phyloP scores from a whole-genome alignment of 35 echinoderm and acorn worm species.

The Eucidaris tribuloides region DNA sequence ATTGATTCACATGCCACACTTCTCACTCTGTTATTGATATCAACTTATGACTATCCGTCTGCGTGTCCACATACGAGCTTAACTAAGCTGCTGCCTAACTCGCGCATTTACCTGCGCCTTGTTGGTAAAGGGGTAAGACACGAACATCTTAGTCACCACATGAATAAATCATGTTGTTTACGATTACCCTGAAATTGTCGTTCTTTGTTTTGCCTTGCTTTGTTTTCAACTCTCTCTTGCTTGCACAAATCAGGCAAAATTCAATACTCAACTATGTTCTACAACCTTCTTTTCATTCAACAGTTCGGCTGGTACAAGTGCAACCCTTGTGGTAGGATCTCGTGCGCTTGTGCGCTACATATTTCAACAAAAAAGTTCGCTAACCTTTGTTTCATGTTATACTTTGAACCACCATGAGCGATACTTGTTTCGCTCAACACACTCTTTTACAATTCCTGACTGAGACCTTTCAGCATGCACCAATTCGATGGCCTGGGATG shows the following conservation, averaged over 20 bases:
- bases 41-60: not conserved
- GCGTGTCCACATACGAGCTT: not conserved
- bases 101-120: not conserved
- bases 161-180: not conserved
- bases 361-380: slow-evolving; percentile 37
- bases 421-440: slow-evolving; percentile 50
- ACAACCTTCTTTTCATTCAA: slow-evolving; percentile 38
- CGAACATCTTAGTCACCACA: not conserved
- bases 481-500: slow-evolving; percentile 10
- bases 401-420: too few relatives aligned
- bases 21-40: not conserved
- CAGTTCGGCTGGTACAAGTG: slow-evolving; percentile 55
- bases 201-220: not conserved
- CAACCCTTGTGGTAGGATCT: slow-evolving; percentile 38
- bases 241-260: not conserved
- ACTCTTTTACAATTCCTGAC: too few relatives aligned
- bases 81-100: too few relatives aligned
- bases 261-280: not conserved
- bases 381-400: slow-evolving; percentile 46
- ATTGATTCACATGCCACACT: not conserved
- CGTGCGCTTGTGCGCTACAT: slow-evolving; percentile 37
- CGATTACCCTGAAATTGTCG: too few relatives aligned
- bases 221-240: not conserved
- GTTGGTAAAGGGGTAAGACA: not conserved
- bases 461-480: not conserved